Evolutionary conservation across 2,797 vertebrate genomes (phyloP).

Genomic region (Scomberomorus guttatus): DNA sequence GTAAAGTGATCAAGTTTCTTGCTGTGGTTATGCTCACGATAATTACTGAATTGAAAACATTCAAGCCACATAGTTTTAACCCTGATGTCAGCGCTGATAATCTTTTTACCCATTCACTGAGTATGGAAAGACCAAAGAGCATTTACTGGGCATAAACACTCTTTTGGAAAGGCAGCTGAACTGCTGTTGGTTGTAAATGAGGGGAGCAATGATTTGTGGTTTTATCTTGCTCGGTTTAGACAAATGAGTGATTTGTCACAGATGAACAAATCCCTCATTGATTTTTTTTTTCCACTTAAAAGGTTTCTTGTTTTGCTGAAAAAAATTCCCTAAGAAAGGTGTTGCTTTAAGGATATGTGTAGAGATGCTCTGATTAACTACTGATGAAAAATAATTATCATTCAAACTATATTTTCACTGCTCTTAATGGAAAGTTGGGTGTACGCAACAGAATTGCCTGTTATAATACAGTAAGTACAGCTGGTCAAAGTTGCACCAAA

Average conservation of each 20-base stretch:
- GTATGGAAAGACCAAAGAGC: neutral
- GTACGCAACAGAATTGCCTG: neutral
- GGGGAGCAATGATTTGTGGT: neutral
- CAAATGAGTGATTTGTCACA: neutral
- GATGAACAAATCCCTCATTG: neutral
- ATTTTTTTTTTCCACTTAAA: neutral
- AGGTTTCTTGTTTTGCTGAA: neutral
- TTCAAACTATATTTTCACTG: neutral
- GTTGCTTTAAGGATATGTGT: neutral
- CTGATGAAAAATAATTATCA: neutral
- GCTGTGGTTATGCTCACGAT: neutral
- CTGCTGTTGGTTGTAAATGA: neutral
- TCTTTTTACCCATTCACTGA: slow-evolving; percentile 3
- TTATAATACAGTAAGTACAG: neutral
- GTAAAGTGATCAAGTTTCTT: neutral
- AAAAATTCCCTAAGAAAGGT: neutral
- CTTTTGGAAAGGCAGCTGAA: slow-evolving; percentile 6
- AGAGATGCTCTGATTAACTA: neutral
- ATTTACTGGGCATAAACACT: slow-evolving; percentile 2
- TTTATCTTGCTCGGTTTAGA: neutral
- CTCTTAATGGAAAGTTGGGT: neutral
- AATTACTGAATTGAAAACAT: neutral
- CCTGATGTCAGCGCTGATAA: slow-evolving; percentile 12
- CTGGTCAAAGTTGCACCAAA: neutral
- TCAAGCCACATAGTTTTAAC: slow-evolving; percentile 6